These are phyloP conservation scores for Leistus spinibarbis DNA, from an alignment of 2,888 invertebrate species.

Conservation along the genomic window DNA sequence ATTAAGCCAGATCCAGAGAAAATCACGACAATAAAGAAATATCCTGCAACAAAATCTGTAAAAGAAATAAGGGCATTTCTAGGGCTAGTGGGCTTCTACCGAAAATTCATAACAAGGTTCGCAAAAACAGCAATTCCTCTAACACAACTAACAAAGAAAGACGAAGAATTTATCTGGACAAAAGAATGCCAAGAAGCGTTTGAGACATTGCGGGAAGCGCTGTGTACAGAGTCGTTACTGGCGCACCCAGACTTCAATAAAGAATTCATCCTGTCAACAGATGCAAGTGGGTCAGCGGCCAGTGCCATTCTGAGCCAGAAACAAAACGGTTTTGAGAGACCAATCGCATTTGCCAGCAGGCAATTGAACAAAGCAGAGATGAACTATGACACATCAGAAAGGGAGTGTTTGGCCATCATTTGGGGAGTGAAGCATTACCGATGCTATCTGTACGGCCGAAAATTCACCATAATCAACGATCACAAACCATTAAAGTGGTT, in stretches of 20 bases:
- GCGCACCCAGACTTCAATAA: constrained; percentile 37
- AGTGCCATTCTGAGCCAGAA: no score
- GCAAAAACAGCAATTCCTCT: constrained; percentile 45
- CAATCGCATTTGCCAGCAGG: constrained; percentile 46
- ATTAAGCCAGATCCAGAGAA: constrained; percentile 41
- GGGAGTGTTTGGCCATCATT: constrained; percentile 46
- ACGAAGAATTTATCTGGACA: constrained; percentile 41
- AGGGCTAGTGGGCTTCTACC: constrained; percentile 14
- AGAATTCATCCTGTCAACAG: constrained; percentile 29
- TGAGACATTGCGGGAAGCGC: constrained; percentile 35
- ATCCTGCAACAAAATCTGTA: constrained; percentile 41
- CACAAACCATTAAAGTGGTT: constrained; percentile 47
- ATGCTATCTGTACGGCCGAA: constrained; percentile 47
- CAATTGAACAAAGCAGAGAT: constrained; percentile 45
- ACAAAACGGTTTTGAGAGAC: constrained; percentile 34
- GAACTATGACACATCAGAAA: constrained; percentile 46
- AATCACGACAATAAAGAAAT: constrained; percentile 38
- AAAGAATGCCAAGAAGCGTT: constrained; percentile 40
- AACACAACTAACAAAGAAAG: constrained; percentile 44
- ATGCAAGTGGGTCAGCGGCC: no score
- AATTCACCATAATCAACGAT: constrained; percentile 48
- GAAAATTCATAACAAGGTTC: constrained; percentile 43
- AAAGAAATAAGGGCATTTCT: constrained; percentile 42
- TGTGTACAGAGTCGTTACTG: constrained; percentile 41
- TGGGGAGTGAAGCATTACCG: constrained; percentile 46